A percentile compares a stretch with the other conserved stretches of the same genome.
Conservation (phyloP, 2,797 vertebrate genomes). For the Characodon lateralis region DNA sequence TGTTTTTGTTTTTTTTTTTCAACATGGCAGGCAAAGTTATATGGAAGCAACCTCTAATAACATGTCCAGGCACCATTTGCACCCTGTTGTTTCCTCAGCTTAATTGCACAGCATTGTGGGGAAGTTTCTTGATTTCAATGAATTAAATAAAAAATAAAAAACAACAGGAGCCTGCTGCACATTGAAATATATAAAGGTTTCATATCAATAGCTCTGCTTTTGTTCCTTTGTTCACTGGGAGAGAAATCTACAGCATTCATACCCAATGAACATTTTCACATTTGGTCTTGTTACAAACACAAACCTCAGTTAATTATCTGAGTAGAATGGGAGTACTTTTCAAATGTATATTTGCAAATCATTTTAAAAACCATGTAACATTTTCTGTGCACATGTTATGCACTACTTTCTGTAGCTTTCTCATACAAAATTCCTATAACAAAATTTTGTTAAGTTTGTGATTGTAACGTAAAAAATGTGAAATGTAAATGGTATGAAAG, state of each 20-base stretch:
- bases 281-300: not conserved
- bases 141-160: not conserved
- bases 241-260: not conserved
- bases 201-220: not conserved
- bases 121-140: not conserved
- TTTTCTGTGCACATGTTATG: not conserved
- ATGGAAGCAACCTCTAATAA: not conserved
- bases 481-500: not conserved
- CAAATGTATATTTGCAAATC: not conserved
- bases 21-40: not conserved
- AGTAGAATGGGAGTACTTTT: not conserved
- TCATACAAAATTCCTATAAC: not conserved
- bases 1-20: not conserved
- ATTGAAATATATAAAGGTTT: not conserved
- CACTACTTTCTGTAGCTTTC: not conserved
- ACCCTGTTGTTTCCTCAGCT: not conserved
- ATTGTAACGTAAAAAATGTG: not conserved
- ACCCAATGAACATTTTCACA: not conserved
- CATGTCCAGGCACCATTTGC: not conserved
- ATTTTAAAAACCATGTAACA: not conserved
- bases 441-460: not conserved
- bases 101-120: not conserved
- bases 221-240: not conserved
- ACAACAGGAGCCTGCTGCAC: not conserved
- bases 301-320: not conserved